phyloP scores from a whole-genome alignment of 2,888 invertebrate genomes.

The Hermaeophaga mercurialis region DNA sequence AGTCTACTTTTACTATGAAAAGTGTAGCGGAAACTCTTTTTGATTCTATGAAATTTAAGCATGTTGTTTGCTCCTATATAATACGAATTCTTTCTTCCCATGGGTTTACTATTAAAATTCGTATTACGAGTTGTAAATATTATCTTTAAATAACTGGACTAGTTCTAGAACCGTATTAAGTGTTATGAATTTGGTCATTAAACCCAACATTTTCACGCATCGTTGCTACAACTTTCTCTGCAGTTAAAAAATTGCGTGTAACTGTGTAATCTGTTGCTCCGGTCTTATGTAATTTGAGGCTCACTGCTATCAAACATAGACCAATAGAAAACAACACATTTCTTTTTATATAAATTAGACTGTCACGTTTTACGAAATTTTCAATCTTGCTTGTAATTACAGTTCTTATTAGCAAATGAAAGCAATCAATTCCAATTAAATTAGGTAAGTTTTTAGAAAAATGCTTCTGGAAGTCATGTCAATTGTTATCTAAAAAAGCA shows the following conservation, averaged over 20 bases:
- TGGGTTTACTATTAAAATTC: not conserved
- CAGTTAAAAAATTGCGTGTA: constrained; percentile 5
- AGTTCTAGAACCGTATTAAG: constrained; percentile 1
- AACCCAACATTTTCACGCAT: constrained; percentile 23
- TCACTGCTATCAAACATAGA: not conserved
- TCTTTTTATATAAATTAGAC: not conserved
- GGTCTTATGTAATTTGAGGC: constrained; percentile 7
- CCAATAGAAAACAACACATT: not conserved
- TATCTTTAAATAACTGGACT: not conserved
- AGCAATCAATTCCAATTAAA: too few species aligned
- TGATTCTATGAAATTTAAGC: too few species aligned
- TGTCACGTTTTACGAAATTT: not conserved
- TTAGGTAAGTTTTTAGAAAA: too few species aligned
- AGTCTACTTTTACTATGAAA: too few species aligned
- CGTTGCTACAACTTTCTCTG: constrained; percentile 21
- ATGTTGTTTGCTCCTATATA: too few species aligned
- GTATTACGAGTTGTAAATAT: not conserved
- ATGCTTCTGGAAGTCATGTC: too few species aligned
- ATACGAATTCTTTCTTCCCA: not conserved
- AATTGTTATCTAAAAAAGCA: too few species aligned
- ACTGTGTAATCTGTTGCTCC: constrained; percentile 19
- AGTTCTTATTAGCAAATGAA: too few species aligned
- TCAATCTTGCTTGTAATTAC: too few species aligned
- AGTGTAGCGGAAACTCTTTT: too few species aligned
- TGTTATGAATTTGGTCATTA: constrained; percentile 23